A percentile compares a stretch with the other conserved stretches of the same genome.
Conservation (phyloP, 1,140 invertebrate genomes). For the Neodiprion virginianus region DNA sequence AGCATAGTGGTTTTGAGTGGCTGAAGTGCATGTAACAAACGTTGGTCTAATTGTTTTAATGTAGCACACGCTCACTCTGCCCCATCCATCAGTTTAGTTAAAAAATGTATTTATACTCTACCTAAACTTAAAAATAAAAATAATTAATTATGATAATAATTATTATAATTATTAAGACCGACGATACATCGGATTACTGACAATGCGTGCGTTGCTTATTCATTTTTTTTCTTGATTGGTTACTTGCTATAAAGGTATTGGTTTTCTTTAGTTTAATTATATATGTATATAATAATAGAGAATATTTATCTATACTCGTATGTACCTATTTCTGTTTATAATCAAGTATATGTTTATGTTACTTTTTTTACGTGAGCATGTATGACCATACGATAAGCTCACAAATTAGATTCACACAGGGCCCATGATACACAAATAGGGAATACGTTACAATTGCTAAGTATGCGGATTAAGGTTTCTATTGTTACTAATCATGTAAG, state of each 20-base stretch:
- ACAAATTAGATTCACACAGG: constrained; percentile 10
- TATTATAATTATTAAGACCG: constrained; percentile 34
- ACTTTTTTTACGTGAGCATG: constrained; percentile 28
- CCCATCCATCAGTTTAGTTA: constrained; percentile 35
- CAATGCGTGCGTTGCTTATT: constrained; percentile 25
- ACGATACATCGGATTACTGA: constrained; percentile 15
- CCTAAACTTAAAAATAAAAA: constrained; percentile 41
- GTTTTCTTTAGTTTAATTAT: constrained; percentile 23
- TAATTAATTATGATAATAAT: constrained; percentile 28
- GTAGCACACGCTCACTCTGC: constrained; percentile 14
- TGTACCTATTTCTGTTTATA: constrained; percentile 16
- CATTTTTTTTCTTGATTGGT: constrained; percentile 21
- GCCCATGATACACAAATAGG: constrained; percentile 24
- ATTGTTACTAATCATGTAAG: too few relatives aligned
- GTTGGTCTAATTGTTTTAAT: constrained; percentile 5
- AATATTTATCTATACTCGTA: constrained; percentile 31
- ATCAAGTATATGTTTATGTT: constrained; percentile 19
- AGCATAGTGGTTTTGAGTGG: constrained; percentile 35
- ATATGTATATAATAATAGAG: constrained; percentile 34
- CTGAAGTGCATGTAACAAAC: neutral
- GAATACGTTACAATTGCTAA: constrained; percentile 32
- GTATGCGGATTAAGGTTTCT: neutral
- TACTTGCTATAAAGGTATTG: constrained; percentile 34
- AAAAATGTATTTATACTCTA: constrained; percentile 41
- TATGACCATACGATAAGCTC: constrained; percentile 32